Base-by-base conservation (phyloP, 2,888 invertebrate species). In the Machimus rusticus region DNA sequence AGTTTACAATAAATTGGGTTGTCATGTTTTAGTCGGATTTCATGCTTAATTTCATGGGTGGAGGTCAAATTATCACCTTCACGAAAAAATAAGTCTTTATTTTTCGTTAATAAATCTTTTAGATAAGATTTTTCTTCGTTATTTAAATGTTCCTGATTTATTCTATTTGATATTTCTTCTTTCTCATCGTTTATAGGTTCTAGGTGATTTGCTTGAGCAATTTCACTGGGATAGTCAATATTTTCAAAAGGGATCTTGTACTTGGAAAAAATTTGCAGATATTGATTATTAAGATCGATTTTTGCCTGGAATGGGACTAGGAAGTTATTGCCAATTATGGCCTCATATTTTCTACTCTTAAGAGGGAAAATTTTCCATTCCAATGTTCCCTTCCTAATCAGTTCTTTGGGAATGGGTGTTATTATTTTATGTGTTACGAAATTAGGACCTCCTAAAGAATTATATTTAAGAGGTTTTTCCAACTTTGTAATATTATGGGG, bases 341-440 rank as follows among this genome's bases (percentile, higher is more conserved):
- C 86, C 23, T 86, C 78, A 12, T 86, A 78, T 86, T 86, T 76
- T 57, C n/a, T 34, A 85, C 74, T 66, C 74, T 87, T 74, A 5
- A 87, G 79, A 39, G 79, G 66, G 74, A 87, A n/a, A n/a, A n/a
- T n/a, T n/a, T n/a, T n/a, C n/a, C n/a, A n/a, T n/a, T n/a, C n/a
- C n/a, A n/a, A n/a, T n/a, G n/a, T n/a, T n/a, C n/a, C n/a, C n/a
- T n/a, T n/a, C n/a, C n/a, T n/a, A n/a, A n/a, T n/a, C n/a, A n/a
- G n/a, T n/a, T n/a, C n/a, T n/a, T n/a, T n/a, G n/a, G n/a, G n/a
- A n/a, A n/a, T n/a, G n/a, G n/a, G n/a, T n/a, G n/a, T n/a, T n/a
- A n/a, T n/a, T n/a, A n/a, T n/a, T n/a, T n/a, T n/a, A n/a, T n/a
- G n/a, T n/a, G n/a, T n/a, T n/a, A n/a, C n/a, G n/a, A n/a, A n/a